Conservation (phyloP, 2,888 invertebrate species). For the Xestia rhomboidea region DNA sequence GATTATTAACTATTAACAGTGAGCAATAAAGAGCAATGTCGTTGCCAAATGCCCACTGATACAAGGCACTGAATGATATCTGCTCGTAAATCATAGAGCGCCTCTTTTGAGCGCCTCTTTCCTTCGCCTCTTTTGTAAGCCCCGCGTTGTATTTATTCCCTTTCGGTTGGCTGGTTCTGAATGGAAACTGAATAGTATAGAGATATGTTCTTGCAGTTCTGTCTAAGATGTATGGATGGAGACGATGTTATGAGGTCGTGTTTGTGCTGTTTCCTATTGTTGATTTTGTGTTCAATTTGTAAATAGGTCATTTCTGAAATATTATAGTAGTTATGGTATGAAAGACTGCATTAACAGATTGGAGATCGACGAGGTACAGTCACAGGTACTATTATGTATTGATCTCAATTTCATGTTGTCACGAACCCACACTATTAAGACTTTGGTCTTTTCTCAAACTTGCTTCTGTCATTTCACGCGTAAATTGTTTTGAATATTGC, state of each 20-base stretch:
- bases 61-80: constrained; percentile 73
- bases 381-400: not conserved
- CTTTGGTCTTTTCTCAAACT: not conserved
- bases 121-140: constrained; percentile 68
- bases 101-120: constrained; percentile 69
- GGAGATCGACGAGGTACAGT: not conserved
- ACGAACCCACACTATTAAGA: not conserved
- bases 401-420: not conserved
- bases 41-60: constrained; percentile 63
- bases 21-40: constrained; percentile 61
- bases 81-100: constrained; percentile 79
- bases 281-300: constrained; percentile 32
- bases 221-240: constrained; percentile 33
- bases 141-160: constrained; percentile 72
- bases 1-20: constrained; percentile 67
- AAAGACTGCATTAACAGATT: constrained; percentile 1
- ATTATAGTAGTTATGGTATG: not conserved
- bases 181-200: constrained; percentile 70
- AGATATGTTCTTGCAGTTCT: constrained; percentile 65
- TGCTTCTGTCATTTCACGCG: not conserved
- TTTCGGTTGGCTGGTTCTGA: constrained; percentile 69
- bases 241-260: constrained; percentile 35
- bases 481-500: not conserved
- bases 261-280: constrained; percentile 37
- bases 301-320: constrained; percentile 28